These are phyloP conservation scores for Rhinolophus sinicus DNA, from an alignment of 2,113 vertebrate species.

Conservation along the genomic window DNA sequence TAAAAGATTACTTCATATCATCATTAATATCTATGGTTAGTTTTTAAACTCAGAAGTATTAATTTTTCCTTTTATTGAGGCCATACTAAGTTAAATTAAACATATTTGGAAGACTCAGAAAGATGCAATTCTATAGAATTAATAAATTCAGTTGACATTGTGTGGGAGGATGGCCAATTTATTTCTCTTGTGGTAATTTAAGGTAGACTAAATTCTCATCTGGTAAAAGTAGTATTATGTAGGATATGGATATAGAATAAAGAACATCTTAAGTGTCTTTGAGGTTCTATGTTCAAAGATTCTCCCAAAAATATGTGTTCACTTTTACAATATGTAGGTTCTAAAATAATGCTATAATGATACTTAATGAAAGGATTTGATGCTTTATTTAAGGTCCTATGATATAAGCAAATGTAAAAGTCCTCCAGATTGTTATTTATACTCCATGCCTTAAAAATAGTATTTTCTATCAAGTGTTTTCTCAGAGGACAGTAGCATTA, in stretches of 20 bases:
- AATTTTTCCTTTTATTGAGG: background rate
- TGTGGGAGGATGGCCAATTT: background rate
- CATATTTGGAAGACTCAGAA: background rate
- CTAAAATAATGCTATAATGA: background rate
- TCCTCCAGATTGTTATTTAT: background rate
- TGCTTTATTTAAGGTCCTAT: background rate
- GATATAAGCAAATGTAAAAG: background rate
- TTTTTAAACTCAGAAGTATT: background rate
- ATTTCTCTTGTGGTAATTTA: background rate
- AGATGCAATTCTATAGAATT: background rate
- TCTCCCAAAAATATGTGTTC: background rate
- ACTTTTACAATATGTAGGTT: background rate
- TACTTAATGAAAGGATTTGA: background rate
- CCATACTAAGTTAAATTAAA: background rate
- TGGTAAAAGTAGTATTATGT: background rate
- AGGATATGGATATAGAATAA: background rate
- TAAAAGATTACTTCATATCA: background rate
- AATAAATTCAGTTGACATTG: constrained; percentile 17
- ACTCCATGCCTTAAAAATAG: background rate
- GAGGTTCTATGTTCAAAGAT: background rate
- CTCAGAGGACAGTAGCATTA: background rate
- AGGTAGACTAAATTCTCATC: background rate
- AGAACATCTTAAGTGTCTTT: background rate
- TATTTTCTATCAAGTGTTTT: background rate
- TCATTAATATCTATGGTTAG: background rate